phyloP scores from a whole-genome alignment of 2,797 vertebrate genomes.

The Myotis pilosus region DNA sequence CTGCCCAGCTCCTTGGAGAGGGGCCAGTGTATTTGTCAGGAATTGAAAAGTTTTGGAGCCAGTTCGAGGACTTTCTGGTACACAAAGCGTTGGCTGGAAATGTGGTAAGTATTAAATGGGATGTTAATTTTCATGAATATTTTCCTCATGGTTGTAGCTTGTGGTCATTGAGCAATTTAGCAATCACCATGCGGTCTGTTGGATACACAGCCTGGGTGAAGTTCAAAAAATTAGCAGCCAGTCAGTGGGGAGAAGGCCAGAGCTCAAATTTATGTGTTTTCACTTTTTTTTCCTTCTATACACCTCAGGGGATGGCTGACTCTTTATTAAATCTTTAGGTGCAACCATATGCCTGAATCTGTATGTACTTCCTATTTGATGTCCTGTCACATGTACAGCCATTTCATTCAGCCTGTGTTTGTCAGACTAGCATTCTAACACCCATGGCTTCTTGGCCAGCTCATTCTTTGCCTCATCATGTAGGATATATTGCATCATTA shows the following conservation, averaged over 20 bases:
- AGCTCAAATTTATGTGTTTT: conserved; percentile 53
- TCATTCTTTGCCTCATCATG: conserved; percentile 1
- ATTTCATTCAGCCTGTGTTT: background rate
- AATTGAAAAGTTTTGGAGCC: conserved; percentile 78
- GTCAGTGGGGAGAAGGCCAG: conserved; percentile 57
- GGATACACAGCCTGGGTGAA: conserved; percentile 65
- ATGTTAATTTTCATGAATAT: conserved; percentile 71
- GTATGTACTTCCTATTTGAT: background rate
- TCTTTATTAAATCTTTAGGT: conserved; percentile 53
- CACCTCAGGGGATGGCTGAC: background rate
- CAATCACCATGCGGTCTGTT: conserved; percentile 79
- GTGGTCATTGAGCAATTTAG: conserved; percentile 81
- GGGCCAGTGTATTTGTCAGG: conserved; percentile 75
- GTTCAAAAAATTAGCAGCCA: conserved; percentile 78
- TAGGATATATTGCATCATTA: background rate
- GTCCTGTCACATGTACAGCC: background rate
- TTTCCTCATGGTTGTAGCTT: conserved; percentile 78
- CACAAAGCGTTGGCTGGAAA: conserved; percentile 68
- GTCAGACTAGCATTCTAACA: conserved; percentile 2
- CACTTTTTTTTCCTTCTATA: background rate
- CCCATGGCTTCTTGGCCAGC: background rate
- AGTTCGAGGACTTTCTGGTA: conserved; percentile 63
- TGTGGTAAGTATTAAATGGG: conserved; percentile 69
- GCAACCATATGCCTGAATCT: background rate
- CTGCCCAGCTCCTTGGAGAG: conserved; percentile 71